Base-by-base conservation (phyloP, 1,140 invertebrate genomes). In the Agrypnia vestita region DNA sequence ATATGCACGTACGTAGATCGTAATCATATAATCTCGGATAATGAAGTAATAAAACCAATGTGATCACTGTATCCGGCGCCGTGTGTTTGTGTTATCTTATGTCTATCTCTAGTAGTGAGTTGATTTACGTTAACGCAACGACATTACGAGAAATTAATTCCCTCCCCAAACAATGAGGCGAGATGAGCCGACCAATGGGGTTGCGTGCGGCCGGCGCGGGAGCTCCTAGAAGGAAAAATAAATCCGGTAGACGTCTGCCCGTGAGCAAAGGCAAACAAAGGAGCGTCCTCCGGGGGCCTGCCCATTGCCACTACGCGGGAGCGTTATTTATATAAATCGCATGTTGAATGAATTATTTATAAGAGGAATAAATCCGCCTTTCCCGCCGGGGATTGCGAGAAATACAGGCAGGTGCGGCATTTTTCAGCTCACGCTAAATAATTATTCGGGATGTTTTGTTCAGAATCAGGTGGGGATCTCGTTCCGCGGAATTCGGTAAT, bases 321-420 rank as follows among this genome's bases (percentile, higher is more conserved):
- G 17, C 17, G 46, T 47, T 49, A 69, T 69, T 64, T 69, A 69
- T 49, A 69, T 49, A 69, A 69, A 69, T 49, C 64, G 43, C 44
- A 49, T 21, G 35, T 17, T 46, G 43, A 47, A 69, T 69, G 64
- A 69, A 69, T 69, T 49, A 69, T 69, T 69, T 69, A 69, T 69
- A 19, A 44, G 44, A 17, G 15, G 46, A 69, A 69, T 69, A 69
- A 46, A 69, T 69, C 64, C n/a, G 44, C 25, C 25, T 43, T 35
- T 25, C 21, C 61, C 25, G 9, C 25, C 55, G 55, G 25, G 61
- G 7, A 1, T 62, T 62, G 21, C 9, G 12, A 35, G 12, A 62
- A 62, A 62, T 62, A 62, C 35, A 25, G n/a, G 1, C 19, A n/a
- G 61, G 61, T 43, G 19, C 19, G 25, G 1, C 25, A 35, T 35